phyloP scores from a whole-genome alignment of 2,797 vertebrate species.

The Sphenodon punctatus region DNA sequence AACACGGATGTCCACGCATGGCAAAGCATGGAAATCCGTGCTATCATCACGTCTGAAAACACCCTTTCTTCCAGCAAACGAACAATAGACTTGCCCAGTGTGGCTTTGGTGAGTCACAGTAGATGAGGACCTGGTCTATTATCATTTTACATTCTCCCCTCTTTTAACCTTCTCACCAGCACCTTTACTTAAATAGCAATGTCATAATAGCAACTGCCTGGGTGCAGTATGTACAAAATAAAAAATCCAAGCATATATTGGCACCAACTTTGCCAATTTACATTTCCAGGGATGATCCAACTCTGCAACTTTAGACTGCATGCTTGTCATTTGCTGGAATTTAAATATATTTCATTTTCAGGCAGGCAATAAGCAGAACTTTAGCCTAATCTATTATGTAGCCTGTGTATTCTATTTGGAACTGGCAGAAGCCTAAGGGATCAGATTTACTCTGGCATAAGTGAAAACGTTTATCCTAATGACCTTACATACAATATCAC shows the following conservation, averaged over 20 bases:
- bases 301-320: neutral
- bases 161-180: neutral
- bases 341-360: neutral
- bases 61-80: no score
- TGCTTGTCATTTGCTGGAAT: neutral
- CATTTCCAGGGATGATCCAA: neutral
- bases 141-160: neutral
- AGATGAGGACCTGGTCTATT: neutral
- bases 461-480: neutral
- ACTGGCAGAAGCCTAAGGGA: conserved; percentile 33
- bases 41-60: no score
- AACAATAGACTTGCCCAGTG: no score
- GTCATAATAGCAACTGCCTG: neutral
- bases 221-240: neutral
- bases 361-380: neutral
- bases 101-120: no score
- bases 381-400: conserved; percentile 38
- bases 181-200: neutral
- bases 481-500: neutral
- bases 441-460: conserved; percentile 25
- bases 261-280: neutral
- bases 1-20: no score
- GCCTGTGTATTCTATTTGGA: conserved; percentile 25
- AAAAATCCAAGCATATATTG: neutral
- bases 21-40: no score